Conservation (phyloP, 2,113 vertebrate genomes). For the Phrynosoma blainvillii region DNA sequence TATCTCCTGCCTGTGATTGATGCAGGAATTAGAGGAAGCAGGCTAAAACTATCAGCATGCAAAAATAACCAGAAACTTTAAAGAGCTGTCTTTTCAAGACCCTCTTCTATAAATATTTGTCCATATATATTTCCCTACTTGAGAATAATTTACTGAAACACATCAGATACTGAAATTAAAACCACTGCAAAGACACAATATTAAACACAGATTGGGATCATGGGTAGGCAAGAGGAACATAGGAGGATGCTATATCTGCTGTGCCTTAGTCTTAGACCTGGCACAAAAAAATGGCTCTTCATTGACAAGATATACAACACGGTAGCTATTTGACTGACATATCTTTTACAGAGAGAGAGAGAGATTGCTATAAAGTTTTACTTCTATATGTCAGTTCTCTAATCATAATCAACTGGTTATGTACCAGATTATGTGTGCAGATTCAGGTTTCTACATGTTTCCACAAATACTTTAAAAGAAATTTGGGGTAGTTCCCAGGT, state of each 20-base stretch:
- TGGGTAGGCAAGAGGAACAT: not conserved
- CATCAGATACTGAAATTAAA: not conserved
- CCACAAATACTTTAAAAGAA: not conserved
- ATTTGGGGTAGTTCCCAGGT: not conserved
- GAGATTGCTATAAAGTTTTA: not conserved
- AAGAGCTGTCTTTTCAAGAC: not conserved
- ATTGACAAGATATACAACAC: no score
- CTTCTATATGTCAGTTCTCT: not conserved
- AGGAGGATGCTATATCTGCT: not conserved
- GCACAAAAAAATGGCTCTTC: no score
- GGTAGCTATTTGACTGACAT: no score
- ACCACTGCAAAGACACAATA: no score
- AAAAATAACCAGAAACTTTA: slow-evolving; percentile 5
- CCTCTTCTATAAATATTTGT: not conserved
- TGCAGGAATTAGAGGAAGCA: slow-evolving; percentile 37
- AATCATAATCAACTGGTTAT: not conserved
- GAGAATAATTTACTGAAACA: not conserved
- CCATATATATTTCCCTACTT: not conserved
- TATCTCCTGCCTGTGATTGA: slow-evolving; percentile 51
- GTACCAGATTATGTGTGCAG: not conserved
- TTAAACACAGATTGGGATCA: no score
- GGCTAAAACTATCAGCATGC: slow-evolving; percentile 41
- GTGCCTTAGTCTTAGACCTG: no score
- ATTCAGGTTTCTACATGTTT: not conserved
- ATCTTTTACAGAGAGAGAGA: no score